phyloP scores from a whole-genome alignment of 1,140 invertebrate genomes.

The Phortica variegata region DNA sequence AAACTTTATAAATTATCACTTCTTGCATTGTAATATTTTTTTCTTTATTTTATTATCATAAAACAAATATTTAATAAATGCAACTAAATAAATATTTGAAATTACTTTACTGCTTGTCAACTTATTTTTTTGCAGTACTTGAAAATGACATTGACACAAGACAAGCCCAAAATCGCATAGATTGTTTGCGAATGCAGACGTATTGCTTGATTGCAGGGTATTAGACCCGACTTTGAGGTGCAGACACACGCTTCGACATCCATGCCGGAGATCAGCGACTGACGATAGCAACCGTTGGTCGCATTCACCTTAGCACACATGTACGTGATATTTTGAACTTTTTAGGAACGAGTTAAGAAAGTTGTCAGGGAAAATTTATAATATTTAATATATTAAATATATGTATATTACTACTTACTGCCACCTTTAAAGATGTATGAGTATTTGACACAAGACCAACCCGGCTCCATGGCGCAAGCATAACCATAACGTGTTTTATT shows the following conservation, averaged over 20 bases:
- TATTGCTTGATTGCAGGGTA: constrained; percentile 41
- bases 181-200: too few species aligned
- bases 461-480: constrained; percentile 41
- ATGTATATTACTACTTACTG: constrained; percentile 38
- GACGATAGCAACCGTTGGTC: constrained; percentile 39
- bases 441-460: constrained; percentile 41
- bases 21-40: too few species aligned
- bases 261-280: constrained; percentile 35
- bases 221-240: constrained; percentile 32
- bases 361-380: not conserved
- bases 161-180: constrained; percentile 22
- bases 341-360: not conserved
- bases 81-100: too few species aligned
- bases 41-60: too few species aligned
- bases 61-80: too few species aligned
- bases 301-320: constrained; percentile 48
- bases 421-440: constrained; percentile 49
- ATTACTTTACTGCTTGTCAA: too few species aligned
- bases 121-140: too few species aligned
- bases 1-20: too few species aligned
- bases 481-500: constrained; percentile 28
- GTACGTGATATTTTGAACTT: constrained; percentile 51
- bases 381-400: too few species aligned
- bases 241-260: constrained; percentile 49
- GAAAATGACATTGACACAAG: not conserved